Evolutionary conservation across 2,888 invertebrate species (phyloP).

Genomic region (Coremacera marginata): DNA sequence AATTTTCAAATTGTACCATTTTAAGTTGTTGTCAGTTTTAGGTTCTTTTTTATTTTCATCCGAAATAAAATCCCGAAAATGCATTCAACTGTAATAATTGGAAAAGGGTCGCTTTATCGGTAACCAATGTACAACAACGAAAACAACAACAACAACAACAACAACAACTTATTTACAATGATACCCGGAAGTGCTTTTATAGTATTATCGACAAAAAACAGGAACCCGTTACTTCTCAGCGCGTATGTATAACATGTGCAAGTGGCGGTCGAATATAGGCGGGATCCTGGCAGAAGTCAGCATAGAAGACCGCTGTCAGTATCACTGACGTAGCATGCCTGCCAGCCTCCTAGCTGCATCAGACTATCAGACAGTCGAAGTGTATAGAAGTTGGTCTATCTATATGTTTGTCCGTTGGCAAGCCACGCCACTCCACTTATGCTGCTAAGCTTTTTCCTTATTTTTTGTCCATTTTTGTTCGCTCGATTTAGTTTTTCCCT

Average conservation of each 20-base stretch:
- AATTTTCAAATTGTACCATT: background rate
- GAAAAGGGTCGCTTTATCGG: slow-evolving; percentile 53
- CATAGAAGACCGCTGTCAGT: background rate
- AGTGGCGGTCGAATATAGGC: background rate
- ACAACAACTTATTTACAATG: slow-evolving; percentile 22
- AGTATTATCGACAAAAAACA: slow-evolving; percentile 10
- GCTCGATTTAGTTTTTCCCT: slow-evolving; percentile 18
- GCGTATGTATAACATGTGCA: background rate
- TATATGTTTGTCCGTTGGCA: background rate
- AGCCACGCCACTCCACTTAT: slow-evolving; percentile 10
- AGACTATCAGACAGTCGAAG: background rate
- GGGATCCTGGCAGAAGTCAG: background rate
- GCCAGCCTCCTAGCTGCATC: background rate
- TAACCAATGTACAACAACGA: slow-evolving; percentile 44
- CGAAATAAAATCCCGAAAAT: slow-evolving; percentile 47
- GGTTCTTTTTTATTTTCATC: background rate
- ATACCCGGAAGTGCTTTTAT: slow-evolving; percentile 29
- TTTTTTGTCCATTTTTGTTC: background rate
- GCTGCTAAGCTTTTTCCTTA: background rate
- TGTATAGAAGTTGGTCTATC: too few relatives aligned
- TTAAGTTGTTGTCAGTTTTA: background rate
- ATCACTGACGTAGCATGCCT: background rate
- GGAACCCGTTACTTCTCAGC: too few relatives aligned
- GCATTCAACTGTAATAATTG: slow-evolving; percentile 59
- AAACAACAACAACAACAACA: background rate